A percentile compares a stretch with the other conserved stretches of the same genome.
phyloP scores from a whole-genome alignment of 1,140 invertebrate species.

The Teleogryllus occipitalis region DNA sequence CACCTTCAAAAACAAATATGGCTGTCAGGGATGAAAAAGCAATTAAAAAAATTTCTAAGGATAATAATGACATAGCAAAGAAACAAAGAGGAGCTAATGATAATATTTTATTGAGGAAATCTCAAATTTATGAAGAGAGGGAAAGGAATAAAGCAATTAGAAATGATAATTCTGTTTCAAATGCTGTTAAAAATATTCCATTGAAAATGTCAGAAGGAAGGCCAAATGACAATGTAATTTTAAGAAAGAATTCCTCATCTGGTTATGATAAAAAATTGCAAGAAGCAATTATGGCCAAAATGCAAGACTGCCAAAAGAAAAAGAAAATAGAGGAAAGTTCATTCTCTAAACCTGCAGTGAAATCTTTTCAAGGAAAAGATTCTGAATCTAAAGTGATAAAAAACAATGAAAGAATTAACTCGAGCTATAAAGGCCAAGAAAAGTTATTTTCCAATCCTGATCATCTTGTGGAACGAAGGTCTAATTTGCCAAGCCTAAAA shows the following conservation, averaged over 20 bases:
- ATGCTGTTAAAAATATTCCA: background rate
- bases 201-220: background rate
- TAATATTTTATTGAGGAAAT: background rate
- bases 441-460: no score
- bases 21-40: background rate
- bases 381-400: no score
- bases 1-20: background rate
- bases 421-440: no score
- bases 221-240: background rate
- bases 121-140: no score
- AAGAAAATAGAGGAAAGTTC: background rate
- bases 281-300: conserved; percentile 14
- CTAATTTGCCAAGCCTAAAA: no score
- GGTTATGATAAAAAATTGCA: conserved; percentile 16
- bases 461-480: no score
- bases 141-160: background rate
- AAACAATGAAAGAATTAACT: no score
- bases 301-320: background rate
- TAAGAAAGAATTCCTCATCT: conserved; percentile 8
- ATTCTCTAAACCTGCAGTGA: background rate
- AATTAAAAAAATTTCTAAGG: background rate
- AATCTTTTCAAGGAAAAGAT: no score
- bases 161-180: background rate
- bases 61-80: background rate
- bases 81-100: background rate